Evolutionary conservation across 2,113 vertebrate species (phyloP).

Genomic region (Cyanistes caeruleus): DNA sequence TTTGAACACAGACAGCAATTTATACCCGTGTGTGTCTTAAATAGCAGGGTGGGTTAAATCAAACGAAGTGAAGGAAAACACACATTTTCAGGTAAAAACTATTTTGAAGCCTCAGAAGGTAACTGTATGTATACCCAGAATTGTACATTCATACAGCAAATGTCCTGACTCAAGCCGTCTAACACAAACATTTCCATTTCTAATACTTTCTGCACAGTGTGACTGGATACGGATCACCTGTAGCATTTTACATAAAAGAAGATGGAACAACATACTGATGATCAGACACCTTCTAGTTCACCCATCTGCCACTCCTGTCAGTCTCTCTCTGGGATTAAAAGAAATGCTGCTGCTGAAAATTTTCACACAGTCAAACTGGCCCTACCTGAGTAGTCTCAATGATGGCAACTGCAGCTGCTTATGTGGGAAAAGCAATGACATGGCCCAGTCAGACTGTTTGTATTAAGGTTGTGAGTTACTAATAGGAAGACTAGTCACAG

Average conservation of each 20-base stretch:
- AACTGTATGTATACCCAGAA: neutral
- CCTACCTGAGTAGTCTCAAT: neutral
- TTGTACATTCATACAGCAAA: neutral
- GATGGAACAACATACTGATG: neutral
- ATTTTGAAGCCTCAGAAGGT: neutral
- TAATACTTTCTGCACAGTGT: neutral
- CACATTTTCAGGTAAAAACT: neutral
- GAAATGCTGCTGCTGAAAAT: neutral
- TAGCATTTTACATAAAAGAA: neutral
- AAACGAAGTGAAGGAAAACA: neutral
- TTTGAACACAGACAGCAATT: constrained; percentile 54
- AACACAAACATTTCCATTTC: neutral
- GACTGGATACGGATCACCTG: neutral
- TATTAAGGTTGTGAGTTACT: constrained; percentile 27
- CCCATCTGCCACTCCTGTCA: neutral
- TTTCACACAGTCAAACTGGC: neutral
- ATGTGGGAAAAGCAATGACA: neutral
- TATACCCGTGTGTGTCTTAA: neutral
- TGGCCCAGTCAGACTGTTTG: neutral
- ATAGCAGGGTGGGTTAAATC: neutral
- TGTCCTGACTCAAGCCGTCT: neutral
- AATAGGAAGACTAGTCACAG: neutral
- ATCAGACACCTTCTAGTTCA: neutral
- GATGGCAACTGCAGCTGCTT: neutral
- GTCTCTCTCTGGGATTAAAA: neutral